These are phyloP conservation scores for Drosophila nebulosa DNA, from an alignment of 1,140 invertebrate species.

Conservation along the genomic window DNA sequence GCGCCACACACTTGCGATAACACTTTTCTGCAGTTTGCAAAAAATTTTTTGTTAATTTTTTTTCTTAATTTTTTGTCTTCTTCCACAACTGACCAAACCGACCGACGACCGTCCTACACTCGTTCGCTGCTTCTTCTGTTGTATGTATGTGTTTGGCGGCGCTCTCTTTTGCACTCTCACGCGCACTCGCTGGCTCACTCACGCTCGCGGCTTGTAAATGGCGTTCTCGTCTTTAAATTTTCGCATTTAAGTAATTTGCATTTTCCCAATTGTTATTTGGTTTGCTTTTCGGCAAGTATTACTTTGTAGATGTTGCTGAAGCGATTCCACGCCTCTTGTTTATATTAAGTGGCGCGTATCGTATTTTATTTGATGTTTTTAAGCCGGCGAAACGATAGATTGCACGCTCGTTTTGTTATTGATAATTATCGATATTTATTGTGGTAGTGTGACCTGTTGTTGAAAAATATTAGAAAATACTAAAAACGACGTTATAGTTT, in stretches of 20 bases:
- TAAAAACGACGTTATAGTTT: too few species aligned
- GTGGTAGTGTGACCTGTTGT: too few species aligned
- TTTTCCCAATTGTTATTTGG: constrained; percentile 19
- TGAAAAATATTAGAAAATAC: too few species aligned
- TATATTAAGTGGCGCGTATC: not conserved
- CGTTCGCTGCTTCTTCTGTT: constrained; percentile 63
- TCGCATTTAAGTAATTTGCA: constrained; percentile 59
- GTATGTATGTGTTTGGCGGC: constrained; percentile 71
- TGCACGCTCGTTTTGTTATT: too few species aligned
- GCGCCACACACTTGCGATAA: constrained; percentile 18
- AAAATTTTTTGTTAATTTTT: constrained; percentile 52
- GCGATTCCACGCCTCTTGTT: constrained; percentile 9
- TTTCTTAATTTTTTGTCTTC: constrained; percentile 64
- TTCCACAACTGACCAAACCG: constrained; percentile 65
- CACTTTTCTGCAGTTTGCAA: constrained; percentile 17
- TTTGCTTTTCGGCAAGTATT: not conserved
- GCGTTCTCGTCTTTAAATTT: constrained; percentile 73
- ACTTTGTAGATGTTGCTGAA: constrained; percentile 7
- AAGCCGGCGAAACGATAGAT: not conserved
- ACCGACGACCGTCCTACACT: constrained; percentile 46
- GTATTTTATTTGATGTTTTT: not conserved
- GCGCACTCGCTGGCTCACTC: constrained; percentile 43
- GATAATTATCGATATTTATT: too few species aligned
- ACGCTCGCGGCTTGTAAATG: constrained; percentile 47
- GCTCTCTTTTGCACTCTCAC: constrained; percentile 38